A percentile compares a stretch with the other conserved stretches of the same genome.
These are phyloP conservation scores for Macroramphosus scolopax DNA, from an alignment of 2,797 vertebrate species.

Conservation along the genomic window DNA sequence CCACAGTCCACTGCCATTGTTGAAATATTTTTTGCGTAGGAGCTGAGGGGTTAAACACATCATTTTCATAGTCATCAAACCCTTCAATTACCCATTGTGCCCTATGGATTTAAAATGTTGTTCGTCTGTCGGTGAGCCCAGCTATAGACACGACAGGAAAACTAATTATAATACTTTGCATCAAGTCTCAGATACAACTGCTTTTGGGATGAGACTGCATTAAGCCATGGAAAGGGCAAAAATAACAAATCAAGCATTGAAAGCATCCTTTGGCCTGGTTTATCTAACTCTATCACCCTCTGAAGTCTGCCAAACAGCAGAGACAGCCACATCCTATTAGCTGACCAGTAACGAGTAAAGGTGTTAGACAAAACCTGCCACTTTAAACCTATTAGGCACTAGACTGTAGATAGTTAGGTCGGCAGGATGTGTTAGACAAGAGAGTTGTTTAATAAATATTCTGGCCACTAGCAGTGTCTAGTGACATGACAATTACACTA, in stretches of 20 bases:
- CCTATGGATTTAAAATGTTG: no score
- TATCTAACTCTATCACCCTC: constrained; percentile 21
- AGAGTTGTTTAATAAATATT: background rate
- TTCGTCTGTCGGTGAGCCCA: no score
- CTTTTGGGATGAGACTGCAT: constrained; percentile 4
- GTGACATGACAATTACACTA: no score
- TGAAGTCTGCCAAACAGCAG: constrained; percentile 31
- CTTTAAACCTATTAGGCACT: constrained; percentile 65
- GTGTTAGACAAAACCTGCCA: constrained; percentile 39
- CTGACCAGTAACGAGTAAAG: constrained; percentile 45
- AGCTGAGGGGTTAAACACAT: no score
- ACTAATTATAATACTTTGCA: no score
- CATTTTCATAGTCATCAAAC: no score
- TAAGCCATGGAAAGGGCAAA: constrained; percentile 7
- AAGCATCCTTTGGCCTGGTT: constrained; percentile 19
- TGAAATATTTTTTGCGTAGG: no score
- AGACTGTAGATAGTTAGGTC: background rate
- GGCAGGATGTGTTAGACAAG: no score
- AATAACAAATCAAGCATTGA: constrained; percentile 4
- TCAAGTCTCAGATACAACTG: background rate
- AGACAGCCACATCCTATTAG: constrained; percentile 66
- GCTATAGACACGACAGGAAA: no score
- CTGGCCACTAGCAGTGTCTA: no score
- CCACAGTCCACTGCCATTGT: no score
- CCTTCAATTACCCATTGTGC: no score